Evolutionary conservation across 2,113 vertebrate genomes (phyloP).

Genomic region (Ancistrus triradiatus): DNA sequence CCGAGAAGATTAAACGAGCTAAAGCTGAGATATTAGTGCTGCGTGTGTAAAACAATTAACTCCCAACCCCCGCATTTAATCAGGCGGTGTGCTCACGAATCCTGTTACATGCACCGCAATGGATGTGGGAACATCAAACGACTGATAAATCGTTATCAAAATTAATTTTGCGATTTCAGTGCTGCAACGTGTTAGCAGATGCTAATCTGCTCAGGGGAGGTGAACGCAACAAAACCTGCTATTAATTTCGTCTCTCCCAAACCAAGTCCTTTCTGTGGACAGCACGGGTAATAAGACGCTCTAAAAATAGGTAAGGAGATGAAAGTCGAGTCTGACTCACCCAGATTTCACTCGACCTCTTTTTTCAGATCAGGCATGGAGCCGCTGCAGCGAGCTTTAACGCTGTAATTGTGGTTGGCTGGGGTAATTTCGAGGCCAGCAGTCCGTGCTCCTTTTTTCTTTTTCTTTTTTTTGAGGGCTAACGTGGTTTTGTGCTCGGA

Average conservation of each 20-base stretch:
- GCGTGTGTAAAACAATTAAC: slow-evolving; percentile 40
- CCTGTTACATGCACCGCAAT: slow-evolving; percentile 21
- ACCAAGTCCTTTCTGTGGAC: slow-evolving; percentile 9
- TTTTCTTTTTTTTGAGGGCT: slow-evolving; percentile 32
- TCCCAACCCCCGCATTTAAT: slow-evolving; percentile 42
- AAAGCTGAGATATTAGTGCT: slow-evolving; percentile 35
- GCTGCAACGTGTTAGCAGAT: not conserved
- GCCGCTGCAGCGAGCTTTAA: slow-evolving; percentile 35
- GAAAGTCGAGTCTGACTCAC: slow-evolving; percentile 45
- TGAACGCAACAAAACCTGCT: slow-evolving; percentile 6
- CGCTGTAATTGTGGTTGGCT: slow-evolving; percentile 59
- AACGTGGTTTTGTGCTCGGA: slow-evolving; percentile 46
- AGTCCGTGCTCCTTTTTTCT: slow-evolving; percentile 39
- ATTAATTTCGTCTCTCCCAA: slow-evolving; percentile 29
- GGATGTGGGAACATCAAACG: slow-evolving; percentile 27
- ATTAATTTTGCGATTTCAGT: slow-evolving; percentile 22
- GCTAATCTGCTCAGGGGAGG: slow-evolving; percentile 7
- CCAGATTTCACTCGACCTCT: slow-evolving; percentile 48
- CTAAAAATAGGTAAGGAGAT: slow-evolving; percentile 38
- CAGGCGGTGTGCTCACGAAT: slow-evolving; percentile 6
- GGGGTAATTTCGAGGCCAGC: slow-evolving; percentile 48
- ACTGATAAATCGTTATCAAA: slow-evolving; percentile 29
- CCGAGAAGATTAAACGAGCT: slow-evolving; percentile 40
- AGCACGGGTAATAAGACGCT: slow-evolving; percentile 34
- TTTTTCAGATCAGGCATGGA: slow-evolving; percentile 28